Evolutionary conservation across 2,888 invertebrate genomes (phyloP), one percentile per base, ranked within the genome.

Genomic region (Dioctria linearis): DNA sequence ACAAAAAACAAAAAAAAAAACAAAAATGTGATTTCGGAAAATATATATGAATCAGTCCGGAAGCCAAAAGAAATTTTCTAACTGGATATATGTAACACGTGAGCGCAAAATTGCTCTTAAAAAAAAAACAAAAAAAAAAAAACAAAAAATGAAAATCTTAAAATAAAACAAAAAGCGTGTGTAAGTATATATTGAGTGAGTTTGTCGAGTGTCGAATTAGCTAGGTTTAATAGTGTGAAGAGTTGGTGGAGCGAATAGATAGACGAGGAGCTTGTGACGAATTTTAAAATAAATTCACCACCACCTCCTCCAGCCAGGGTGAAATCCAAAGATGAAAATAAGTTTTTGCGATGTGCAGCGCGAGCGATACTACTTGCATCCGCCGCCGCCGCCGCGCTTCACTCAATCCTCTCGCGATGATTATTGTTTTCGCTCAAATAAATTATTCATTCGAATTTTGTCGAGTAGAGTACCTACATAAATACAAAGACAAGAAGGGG

Each of bases 341-440:
- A 83, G 86, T 87, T 88, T 88, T 88, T 85, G 40, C 66, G 80
- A 76, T 67, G 75, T 81, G 78, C 63, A 59, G 25, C 80, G 78
- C 78, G 65, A 73, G 25, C 25, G 25, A 25, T 25, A 25, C 25
- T 25, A 25, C 25, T 5, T 76, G 79, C 69, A 79, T 73, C 49
- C 59, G 25, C 25, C 25, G 25, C 25, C 25, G 25, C 25, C 25
- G 25, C 25, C 25, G 25, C 25, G 25, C 2, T 25, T 2, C 25
- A 25, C 25, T 25, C 25, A 25, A 25, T 25, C 25, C 25, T 25
- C 25, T 25, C 25, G 25, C 25, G 25, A 25, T 25, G 65, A 79
- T 80, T 82, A 57, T 80, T 83, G 80, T 76, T 81, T 76, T 80
- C 57, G 59, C 73, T 42, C 57, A 73, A 43, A 66, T 43, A 40